Conservation (phyloP, 2,797 vertebrate genomes). For the Champsocephalus gunnari region DNA sequence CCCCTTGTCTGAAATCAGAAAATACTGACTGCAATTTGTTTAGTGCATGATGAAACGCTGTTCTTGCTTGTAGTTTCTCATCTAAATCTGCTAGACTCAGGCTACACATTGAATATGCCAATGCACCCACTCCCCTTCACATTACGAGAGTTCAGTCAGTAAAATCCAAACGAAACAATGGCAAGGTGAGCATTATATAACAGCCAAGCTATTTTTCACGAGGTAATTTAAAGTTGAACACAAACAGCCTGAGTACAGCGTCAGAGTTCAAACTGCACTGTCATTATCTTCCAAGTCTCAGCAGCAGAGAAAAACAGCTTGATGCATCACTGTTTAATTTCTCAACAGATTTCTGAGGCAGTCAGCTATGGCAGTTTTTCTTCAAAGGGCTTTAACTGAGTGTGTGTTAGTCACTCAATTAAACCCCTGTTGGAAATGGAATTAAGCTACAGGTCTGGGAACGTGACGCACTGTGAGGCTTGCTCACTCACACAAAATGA, state of each 20-base stretch:
- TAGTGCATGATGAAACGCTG: no score
- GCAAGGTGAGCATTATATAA: neutral
- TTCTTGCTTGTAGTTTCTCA: no score
- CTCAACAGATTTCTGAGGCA: slow-evolving; percentile 39
- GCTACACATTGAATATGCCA: no score
- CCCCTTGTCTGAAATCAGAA: no score
- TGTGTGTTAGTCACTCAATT: slow-evolving; percentile 68
- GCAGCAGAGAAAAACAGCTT: slow-evolving; percentile 24
- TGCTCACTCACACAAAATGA: slow-evolving; percentile 33
- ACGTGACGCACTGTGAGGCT: slow-evolving; percentile 59
- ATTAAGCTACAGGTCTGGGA: slow-evolving; percentile 64
- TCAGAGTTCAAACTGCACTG: neutral
- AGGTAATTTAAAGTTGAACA: neutral
- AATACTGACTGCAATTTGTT: no score
- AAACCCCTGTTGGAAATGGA: slow-evolving; percentile 66
- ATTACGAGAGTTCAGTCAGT: neutral
- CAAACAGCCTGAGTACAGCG: slow-evolving; percentile 2
- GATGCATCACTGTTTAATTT: slow-evolving; percentile 56
- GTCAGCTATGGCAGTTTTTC: slow-evolving; percentile 43
- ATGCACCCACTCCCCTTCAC: no score
- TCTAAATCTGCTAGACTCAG: no score
- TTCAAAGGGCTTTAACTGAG: slow-evolving; percentile 54
- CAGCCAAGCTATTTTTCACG: neutral
- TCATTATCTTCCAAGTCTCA: slow-evolving; percentile 19
- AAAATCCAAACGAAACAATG: neutral